Evolutionary conservation across 2,113 vertebrate species (phyloP).

Genomic region (Tilapia sparmanii): DNA sequence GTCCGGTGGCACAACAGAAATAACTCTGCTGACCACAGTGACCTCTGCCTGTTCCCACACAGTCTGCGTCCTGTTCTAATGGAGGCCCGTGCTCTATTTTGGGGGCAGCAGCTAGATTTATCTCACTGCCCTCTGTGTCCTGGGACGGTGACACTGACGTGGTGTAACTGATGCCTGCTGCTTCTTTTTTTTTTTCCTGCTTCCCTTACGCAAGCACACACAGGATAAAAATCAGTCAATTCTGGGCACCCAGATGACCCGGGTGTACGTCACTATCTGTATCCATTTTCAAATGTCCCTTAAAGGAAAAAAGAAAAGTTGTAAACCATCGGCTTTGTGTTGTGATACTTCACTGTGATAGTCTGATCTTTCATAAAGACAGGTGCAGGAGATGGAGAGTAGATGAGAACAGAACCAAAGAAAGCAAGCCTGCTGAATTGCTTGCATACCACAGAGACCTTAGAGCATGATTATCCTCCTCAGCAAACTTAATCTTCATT

Average conservation of each 20-base stretch:
- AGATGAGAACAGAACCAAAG: conserved; percentile 16
- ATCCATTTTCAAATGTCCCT: neutral
- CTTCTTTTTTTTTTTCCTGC: neutral
- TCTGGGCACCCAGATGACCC: neutral
- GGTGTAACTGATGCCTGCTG: conserved; percentile 51
- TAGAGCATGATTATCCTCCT: conserved; percentile 53
- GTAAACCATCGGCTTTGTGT: neutral
- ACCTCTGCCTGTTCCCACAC: conserved; percentile 66
- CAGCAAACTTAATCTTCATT: conserved; percentile 64
- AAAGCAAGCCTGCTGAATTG: conserved; percentile 21
- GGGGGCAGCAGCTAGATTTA: conserved; percentile 55
- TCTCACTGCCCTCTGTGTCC: conserved; percentile 63
- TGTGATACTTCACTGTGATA: neutral
- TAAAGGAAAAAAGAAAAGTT: neutral
- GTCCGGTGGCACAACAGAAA: conserved; percentile 61
- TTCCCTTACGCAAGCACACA: conserved; percentile 43
- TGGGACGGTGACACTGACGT: conserved; percentile 54
- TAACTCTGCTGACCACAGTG: conserved; percentile 65
- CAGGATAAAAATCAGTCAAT: conserved; percentile 22
- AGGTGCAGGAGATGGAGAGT: conserved; percentile 10
- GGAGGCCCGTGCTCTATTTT: conserved; percentile 57
- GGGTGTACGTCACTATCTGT: neutral
- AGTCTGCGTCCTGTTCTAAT: conserved; percentile 56
- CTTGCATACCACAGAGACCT: conserved; percentile 52
- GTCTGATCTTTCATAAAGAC: conserved; percentile 1